A percentile compares a stretch with the other conserved stretches of the same genome.
phyloP scores from a whole-genome alignment of 1,140 invertebrate species.

The Hormaphis cornu region DNA sequence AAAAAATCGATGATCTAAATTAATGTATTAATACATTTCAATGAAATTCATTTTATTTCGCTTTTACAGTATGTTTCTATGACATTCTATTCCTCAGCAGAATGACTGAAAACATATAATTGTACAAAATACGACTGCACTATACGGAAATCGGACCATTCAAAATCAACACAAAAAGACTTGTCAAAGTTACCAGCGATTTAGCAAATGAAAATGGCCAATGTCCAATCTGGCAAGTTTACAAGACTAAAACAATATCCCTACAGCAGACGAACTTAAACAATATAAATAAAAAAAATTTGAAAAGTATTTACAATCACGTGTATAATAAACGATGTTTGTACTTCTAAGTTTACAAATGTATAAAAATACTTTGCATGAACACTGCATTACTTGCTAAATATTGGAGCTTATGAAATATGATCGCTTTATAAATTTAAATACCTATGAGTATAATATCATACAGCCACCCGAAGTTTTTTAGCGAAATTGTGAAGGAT shows the following conservation, averaged over 20 bases:
- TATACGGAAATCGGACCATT: neutral
- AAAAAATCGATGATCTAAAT: no score
- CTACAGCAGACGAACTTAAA: neutral
- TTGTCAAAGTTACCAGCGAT: neutral
- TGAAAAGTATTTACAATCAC: neutral
- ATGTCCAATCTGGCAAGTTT: conserved; percentile 22
- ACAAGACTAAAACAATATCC: neutral
- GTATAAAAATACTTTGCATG: neutral
- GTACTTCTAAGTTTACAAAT: neutral
- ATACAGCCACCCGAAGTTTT: no score
- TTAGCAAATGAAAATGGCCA: conserved; percentile 19
- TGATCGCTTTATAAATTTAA: no score
- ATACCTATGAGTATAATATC: no score
- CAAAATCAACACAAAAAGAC: neutral
- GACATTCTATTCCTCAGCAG: neutral
- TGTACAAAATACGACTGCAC: neutral
- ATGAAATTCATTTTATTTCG: no score
- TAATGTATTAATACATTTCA: no score
- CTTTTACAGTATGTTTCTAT: no score
- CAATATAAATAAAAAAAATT: conserved; percentile 6
- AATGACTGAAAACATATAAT: neutral
- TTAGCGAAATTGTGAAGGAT: no score
- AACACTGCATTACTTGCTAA: no score
- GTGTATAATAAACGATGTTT: neutral
- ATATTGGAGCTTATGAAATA: no score